Conservation (phyloP, 2,113 vertebrate genomes). For the Erpornis zantholeuca region DNA sequence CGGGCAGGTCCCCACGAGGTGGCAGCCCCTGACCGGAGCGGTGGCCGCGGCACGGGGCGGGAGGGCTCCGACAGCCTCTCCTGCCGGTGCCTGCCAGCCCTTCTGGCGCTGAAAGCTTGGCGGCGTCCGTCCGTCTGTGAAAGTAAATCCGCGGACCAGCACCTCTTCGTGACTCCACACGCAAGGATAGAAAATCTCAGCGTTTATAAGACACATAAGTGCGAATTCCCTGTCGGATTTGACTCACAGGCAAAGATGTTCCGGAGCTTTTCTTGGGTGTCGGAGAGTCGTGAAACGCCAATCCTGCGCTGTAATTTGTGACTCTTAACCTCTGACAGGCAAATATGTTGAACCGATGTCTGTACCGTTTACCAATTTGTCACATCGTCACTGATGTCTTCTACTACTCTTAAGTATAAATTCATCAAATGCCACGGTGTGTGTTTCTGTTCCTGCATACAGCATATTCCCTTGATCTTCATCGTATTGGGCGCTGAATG, state of each 20-base stretch:
- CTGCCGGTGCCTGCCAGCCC: rapidly evolving
- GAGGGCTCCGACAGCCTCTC: rapidly evolving
- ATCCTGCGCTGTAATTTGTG: not conserved
- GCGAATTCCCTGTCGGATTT: rapidly evolving
- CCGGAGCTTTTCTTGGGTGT: not conserved
- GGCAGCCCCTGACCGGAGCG: rapidly evolving
- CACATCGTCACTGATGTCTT: not conserved
- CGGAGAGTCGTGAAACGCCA: rapidly evolving
- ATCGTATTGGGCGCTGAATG: not conserved
- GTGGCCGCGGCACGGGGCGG: rapidly evolving
- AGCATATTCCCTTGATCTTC: not conserved
- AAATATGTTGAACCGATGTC: rapidly evolving
- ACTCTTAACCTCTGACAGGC: not conserved
- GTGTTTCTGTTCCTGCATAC: not conserved
- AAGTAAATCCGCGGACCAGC: not conserved
- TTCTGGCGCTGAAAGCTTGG: rapidly evolving
- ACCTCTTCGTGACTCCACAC: rapidly evolving
- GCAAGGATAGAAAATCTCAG: not conserved
- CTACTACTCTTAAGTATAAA: not conserved
- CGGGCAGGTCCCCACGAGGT: not conserved
- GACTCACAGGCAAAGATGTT: not conserved
- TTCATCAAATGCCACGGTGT: not conserved
- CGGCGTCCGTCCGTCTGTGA: rapidly evolving
- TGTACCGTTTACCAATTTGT: rapidly evolving
- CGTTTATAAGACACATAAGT: rapidly evolving